Evolutionary conservation across 1,140 invertebrate genomes (phyloP), one percentile per base, ranked within the genome.

Genomic region (Musca vetustissima): DNA sequence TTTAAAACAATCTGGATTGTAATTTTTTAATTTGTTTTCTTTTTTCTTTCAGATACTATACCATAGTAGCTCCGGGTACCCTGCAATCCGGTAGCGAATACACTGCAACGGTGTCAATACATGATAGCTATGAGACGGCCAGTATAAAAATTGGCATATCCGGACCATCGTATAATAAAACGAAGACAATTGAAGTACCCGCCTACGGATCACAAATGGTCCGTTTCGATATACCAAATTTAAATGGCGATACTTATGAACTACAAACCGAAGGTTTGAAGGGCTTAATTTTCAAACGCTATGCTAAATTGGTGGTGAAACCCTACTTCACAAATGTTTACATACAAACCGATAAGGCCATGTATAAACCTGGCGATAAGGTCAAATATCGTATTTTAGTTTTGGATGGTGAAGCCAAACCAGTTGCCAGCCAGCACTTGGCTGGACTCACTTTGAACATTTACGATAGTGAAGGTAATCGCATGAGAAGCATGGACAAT

Each of bases 341-440:
- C 17, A 89, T 98, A 69, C 96, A 98, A 82, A 97, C 95, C 0
- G 96, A 98, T 82, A 94, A 96, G 83, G 89, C 92, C 1, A 91
- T 97, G 67, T 98, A 98, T 81, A 94, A 97, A 79, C 95, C 95
- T 1, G 91, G 92, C 19, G 89, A 93, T 75, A 89, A 88, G 69
- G 88, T 98, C 21, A 87, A 91, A 76, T 97, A 97, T 77, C 88
- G 96, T 70, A 89, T 92, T 19, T 84, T 98, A 64, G 87, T 93
- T 32, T 83, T 96, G 36, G 90, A 93, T 81, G 89, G 91, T 43
- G 11, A 11, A 8, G 36, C 36, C 6, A 88, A 89, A 74, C 93
- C 77, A n/a, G n/a, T n/a, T 73, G 68, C 66, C 14, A 68, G n/a
- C n/a, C n/a, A 57, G 28, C 11, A 47, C 32, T 47, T 22, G 17